phyloP scores from a whole-genome alignment of 2,113 vertebrate genomes.

The Glaucomys volans region DNA sequence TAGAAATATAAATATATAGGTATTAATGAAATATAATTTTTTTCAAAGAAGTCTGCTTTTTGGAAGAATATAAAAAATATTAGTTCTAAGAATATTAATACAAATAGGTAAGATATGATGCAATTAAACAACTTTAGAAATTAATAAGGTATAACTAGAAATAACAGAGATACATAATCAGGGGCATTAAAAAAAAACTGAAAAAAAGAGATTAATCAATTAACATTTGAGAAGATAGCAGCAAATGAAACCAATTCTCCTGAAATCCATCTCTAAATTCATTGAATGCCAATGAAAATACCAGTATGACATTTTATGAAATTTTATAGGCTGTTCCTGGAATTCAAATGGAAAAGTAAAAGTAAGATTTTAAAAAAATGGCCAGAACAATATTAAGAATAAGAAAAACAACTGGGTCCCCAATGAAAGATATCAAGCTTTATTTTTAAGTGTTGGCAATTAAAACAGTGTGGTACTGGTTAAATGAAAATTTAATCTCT shows the following conservation, averaged over 20 bases:
- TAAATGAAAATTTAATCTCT: neutral
- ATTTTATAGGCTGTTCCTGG: neutral
- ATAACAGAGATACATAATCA: neutral
- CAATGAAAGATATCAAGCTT: neutral
- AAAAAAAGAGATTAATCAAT: neutral
- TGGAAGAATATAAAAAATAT: neutral
- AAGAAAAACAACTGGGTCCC: neutral
- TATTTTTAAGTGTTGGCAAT: neutral
- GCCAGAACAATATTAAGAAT: neutral
- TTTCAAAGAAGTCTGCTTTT: neutral
- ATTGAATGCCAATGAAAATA: neutral
- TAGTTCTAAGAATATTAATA: neutral
- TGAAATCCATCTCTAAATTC: neutral
- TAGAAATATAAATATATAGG: neutral
- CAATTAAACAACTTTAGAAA: neutral
- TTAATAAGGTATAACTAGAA: neutral
- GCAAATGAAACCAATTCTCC: neutral
- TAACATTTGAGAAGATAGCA: neutral
- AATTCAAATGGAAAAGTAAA: neutral
- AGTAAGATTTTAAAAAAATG: neutral
- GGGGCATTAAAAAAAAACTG: neutral
- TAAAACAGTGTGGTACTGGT: neutral
- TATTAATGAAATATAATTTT: neutral
- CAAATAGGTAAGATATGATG: neutral
- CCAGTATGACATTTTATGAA: neutral